phyloP scores from a whole-genome alignment of 1,140 invertebrate genomes.

The Drosophila subobscura region DNA sequence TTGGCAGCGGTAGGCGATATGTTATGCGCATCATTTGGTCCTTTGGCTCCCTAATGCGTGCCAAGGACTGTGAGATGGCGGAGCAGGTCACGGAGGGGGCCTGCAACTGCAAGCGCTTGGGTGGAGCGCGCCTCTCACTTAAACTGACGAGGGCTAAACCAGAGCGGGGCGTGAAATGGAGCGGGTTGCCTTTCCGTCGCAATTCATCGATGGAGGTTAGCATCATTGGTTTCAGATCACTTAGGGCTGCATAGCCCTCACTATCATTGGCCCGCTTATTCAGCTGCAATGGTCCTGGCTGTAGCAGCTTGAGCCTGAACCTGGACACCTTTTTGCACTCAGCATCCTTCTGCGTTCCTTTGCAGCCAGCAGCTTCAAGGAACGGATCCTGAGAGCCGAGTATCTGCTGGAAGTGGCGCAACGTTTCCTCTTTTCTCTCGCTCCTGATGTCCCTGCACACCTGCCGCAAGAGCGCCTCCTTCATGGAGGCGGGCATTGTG shows the following conservation, averaged over 20 bases:
- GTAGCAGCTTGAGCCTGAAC: not conserved
- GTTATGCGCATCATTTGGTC: not conserved
- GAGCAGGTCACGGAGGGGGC: not conserved
- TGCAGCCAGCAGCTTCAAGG: not conserved
- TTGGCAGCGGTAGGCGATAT: not conserved
- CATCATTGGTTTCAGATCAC: not conserved
- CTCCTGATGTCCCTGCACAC: not conserved
- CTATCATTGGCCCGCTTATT: not conserved
- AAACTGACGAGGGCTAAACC: not conserved
- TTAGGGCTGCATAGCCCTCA: too few species aligned
- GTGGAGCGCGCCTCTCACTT: not conserved
- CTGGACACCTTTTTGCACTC: not conserved
- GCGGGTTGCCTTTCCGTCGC: not conserved
- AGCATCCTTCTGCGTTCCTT: not conserved
- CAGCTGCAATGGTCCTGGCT: slow-evolving; percentile 6
- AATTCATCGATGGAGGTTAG: slow-evolving; percentile 30
- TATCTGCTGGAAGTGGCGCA: slow-evolving; percentile 4
- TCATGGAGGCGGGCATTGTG: slow-evolving; percentile 1
- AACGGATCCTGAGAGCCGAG: not conserved
- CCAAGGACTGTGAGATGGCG: slow-evolving; percentile 21
- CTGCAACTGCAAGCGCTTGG: not conserved
- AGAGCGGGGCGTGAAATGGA: not conserved
- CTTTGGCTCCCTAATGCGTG: slow-evolving; percentile 22
- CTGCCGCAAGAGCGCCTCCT: not conserved
- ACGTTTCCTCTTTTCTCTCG: not conserved